Evolutionary conservation across 2,797 vertebrate species (phyloP).

Genomic region (Ammospiza maritima): DNA sequence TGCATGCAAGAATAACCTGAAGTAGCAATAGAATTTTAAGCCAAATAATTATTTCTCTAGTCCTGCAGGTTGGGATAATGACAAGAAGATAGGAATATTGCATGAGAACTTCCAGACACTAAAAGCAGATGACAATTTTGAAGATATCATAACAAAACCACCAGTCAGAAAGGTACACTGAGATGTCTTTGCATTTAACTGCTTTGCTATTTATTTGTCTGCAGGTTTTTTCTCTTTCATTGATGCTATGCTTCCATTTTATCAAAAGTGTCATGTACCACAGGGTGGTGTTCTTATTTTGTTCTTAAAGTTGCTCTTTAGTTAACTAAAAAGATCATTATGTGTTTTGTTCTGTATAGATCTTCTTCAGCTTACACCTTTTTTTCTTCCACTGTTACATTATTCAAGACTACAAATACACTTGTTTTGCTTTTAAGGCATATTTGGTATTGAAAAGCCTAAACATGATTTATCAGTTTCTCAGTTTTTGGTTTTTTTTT

Average conservation of each 20-base stretch:
- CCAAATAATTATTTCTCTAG: conserved; percentile 73
- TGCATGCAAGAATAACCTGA: background rate
- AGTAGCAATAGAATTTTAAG: background rate
- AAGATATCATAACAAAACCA: conserved; percentile 95
- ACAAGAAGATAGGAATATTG: conserved; percentile 98
- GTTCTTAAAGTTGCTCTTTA: background rate
- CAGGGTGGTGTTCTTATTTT: background rate
- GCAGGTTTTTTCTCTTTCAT: background rate
- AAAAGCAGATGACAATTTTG: conserved; percentile 93
- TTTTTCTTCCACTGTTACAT: background rate
- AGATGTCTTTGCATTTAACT: background rate
- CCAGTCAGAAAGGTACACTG: conserved; percentile 92
- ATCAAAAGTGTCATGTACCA: background rate
- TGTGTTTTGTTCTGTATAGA: background rate
- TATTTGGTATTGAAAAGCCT: background rate
- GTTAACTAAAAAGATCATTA: background rate
- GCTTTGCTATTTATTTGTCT: background rate
- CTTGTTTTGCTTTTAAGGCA: background rate
- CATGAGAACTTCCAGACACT: conserved; percentile 97
- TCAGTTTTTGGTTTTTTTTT: background rate
- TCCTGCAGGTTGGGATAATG: conserved; percentile 98
- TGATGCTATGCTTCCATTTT: background rate
- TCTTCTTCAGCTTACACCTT: background rate
- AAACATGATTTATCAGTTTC: background rate
- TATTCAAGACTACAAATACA: background rate